Evolutionary conservation across 2,888 invertebrate genomes (phyloP).

Genomic region (Petrolisthes manimaculis): DNA sequence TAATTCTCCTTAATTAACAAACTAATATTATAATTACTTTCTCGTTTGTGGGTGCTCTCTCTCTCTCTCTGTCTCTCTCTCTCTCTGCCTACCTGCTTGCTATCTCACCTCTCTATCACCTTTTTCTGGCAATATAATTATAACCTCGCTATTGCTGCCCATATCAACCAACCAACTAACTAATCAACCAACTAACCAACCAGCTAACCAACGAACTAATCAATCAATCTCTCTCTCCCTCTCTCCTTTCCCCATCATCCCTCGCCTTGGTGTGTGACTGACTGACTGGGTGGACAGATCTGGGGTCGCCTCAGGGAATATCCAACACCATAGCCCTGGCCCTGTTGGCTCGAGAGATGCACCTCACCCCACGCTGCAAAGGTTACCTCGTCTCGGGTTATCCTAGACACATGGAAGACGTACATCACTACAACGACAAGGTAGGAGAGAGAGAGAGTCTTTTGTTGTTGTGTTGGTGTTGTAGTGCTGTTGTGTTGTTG

Average conservation of each 20-base stretch:
- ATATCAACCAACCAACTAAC: neutral
- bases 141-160: neutral
- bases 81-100: neutral
- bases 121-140: too few species aligned
- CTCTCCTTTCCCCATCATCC: neutral
- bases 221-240: neutral
- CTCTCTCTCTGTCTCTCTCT: neutral
- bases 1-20: too few species aligned
- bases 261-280: neutral
- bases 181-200: too few species aligned
- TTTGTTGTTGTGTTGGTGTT: neutral
- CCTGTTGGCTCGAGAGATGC: slow-evolving; percentile 64
- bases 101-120: neutral
- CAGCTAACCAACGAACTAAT: too few species aligned
- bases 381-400: slow-evolving; percentile 90
- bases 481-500: neutral
- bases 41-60: neutral
- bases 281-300: slow-evolving; percentile 25
- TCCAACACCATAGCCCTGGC: slow-evolving; percentile 60
- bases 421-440: slow-evolving; percentile 92
- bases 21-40: too few species aligned
- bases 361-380: slow-evolving; percentile 66
- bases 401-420: slow-evolving; percentile 91
- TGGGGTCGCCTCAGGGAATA: slow-evolving; percentile 56
- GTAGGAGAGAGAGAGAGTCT: slow-evolving; percentile 73